Conservation (phyloP, 1,140 invertebrate genomes). For the Augochlora pura region DNA sequence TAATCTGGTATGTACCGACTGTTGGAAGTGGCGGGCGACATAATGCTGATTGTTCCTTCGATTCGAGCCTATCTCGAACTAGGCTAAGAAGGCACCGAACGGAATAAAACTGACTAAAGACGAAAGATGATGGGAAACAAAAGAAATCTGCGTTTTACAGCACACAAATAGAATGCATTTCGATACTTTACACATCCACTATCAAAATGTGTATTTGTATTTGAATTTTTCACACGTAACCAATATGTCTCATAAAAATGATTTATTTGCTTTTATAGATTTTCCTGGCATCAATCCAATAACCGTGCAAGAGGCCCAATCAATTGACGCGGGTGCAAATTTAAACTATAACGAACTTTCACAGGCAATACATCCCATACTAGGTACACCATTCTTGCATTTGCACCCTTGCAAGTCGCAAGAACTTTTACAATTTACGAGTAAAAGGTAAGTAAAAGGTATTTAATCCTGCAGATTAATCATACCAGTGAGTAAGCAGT, state of each 20-base stretch:
- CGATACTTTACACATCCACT: neutral
- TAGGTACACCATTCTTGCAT: constrained; percentile 74
- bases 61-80: constrained; percentile 50
- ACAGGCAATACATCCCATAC: constrained; percentile 77
- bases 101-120: constrained; percentile 23
- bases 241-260: neutral
- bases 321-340: constrained; percentile 35
- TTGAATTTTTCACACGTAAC: no score
- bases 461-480: constrained; percentile 12
- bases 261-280: constrained; percentile 67
- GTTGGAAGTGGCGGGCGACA: constrained; percentile 41
- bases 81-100: constrained; percentile 48
- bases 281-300: constrained; percentile 75
- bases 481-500: neutral
- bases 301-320: constrained; percentile 74
- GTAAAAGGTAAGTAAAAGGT: constrained; percentile 76
- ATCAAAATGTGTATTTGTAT: no score
- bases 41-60: constrained; percentile 66
- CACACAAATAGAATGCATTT: neutral
- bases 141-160: constrained; percentile 21
- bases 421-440: constrained; percentile 67
- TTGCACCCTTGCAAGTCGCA: constrained; percentile 78
- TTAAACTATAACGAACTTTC: constrained; percentile 73
- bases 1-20: constrained; percentile 61
- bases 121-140: constrained; percentile 31